Base-by-base conservation (phyloP, 1,140 invertebrate genomes). In the Lerema accius region DNA sequence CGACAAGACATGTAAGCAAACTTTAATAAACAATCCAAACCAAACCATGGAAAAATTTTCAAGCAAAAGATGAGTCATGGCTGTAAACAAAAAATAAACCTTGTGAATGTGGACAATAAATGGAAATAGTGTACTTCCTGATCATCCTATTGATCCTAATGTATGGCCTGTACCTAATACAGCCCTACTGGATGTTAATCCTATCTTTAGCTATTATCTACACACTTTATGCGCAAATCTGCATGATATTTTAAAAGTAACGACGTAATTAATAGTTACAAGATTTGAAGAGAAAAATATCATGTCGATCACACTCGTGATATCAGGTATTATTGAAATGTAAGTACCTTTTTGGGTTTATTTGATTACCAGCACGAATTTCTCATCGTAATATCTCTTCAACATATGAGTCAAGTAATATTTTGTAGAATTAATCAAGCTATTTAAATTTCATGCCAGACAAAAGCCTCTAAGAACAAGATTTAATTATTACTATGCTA, bases 61-160 rank as follows among this genome's bases (percentile, higher is more conserved):
- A 3, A 23, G 19, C 19, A 3, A 23, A 23, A 3, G 5, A 23
- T 3, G 4, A 32, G 9, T 32, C 1, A 4, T 32, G 28, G 28
- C 6, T 46, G 26, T 46, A 48, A 32, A 10, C 45, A 65, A 51
- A 59, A 43, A 15, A 28, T 6, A 45, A 28, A 37, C 53, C n/a
- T 17, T 28, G 14, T 43, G 65, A 39, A 37, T 15, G 23, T 45
- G 9, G 71, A 66, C 69, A 69, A 45, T 83, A 82, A 78, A 86
- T 86, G 84, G 84, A 86, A 84, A 84, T 86, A 71, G 53, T 84
- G 35, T 83, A 82, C 59, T 83, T 84, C 46, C n/a, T 84, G 11
- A 63, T 83, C 16, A 50, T 78, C 45, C 49, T 83, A 14, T 4
- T 75, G 16, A 32, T 79, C 4, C 63, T 83, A 35, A 61, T 59